Evolutionary conservation across 2,797 vertebrate species (phyloP), one percentile per base, ranked within the genome.

Genomic region (Anguilla anguilla): DNA sequence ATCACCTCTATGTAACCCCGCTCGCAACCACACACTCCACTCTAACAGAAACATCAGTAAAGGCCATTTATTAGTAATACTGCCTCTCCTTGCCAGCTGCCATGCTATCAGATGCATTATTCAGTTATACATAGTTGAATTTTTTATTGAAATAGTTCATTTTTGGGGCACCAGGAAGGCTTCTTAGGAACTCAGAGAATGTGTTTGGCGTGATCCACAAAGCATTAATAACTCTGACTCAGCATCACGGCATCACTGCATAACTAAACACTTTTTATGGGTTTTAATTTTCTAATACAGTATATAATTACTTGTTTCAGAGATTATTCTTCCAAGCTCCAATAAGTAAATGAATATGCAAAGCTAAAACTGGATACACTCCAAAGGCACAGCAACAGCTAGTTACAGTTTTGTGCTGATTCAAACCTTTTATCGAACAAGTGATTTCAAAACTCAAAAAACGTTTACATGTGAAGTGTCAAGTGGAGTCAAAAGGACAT

Each of bases 1-100:
- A 97, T 96, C 91, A 97, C 96, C 93, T 97, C 96, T 13, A 93
- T 96, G 67, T 97, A 97, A 46, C 97, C 97, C 74, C 90, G 95
- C 90, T 97, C 96, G 91, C 97, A 97, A 74, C 96, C 96, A 11
- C 97, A 97, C 88, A 96, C 94, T 86, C 96, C 97, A 49, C 93
- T 95, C 97, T 97, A 92, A 87, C 2, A 57, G 15, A 64, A 28
- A 79, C 11, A 69, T n/a, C 43, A 39, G 84, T 11, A 83, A 72
- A 28, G 59, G 67, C 55, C 57, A 43, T 10, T 35, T 15, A 77
- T 77, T 43, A 77, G 17, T 11, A 43, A 43, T 5, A 35, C 11
- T 77, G 69, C 69, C 11, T 11, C 28, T 31, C 69, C 28, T 2
- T 74, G 31, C 25, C 22, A n/a, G 6, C n/a, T n/a, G 4, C 25